phyloP scores from a whole-genome alignment of 2,113 vertebrate species.

The Collichthys lucidus region DNA sequence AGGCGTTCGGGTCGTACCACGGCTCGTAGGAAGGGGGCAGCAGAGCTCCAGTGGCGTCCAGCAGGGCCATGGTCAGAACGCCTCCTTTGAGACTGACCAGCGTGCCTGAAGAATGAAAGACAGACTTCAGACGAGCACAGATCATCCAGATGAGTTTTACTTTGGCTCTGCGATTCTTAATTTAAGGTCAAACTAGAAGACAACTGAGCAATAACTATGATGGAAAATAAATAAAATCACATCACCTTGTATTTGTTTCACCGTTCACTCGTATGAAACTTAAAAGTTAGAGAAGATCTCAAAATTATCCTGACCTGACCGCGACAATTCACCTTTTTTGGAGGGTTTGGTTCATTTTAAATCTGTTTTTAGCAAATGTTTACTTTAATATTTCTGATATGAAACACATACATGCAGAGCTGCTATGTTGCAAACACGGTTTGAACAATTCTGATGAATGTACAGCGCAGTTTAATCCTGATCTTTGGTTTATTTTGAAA shows the following conservation, averaged over 20 bases:
- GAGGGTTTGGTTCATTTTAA: background rate
- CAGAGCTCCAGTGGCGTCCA: constrained; percentile 90
- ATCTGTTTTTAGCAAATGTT: background rate
- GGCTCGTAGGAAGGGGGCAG: constrained; percentile 90
- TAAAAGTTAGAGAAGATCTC: too few relatives aligned
- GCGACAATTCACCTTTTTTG: background rate
- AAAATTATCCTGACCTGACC: background rate
- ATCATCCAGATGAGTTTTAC: too few relatives aligned
- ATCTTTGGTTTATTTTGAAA: background rate
- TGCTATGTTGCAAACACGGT: too few relatives aligned
- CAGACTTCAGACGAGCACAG: background rate
- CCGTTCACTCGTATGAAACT: too few relatives aligned
- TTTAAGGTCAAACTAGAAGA: background rate
- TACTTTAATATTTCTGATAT: background rate
- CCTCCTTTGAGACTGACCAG: constrained; percentile 92
- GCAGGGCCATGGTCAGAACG: constrained; percentile 92
- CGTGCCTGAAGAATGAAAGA: constrained; percentile 84
- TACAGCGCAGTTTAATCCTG: background rate
- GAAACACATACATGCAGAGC: too few relatives aligned
- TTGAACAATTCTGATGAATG: background rate
- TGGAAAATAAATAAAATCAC: background rate
- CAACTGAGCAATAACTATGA: background rate
- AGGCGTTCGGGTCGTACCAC: constrained; percentile 92
- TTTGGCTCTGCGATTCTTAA: background rate
- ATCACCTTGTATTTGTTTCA: background rate